Percentiles rank a stretch among this genome's conserved stretches.
These are phyloP conservation scores for Thryonomys swinderianus DNA, from an alignment of 2,113 vertebrate genomes.

Conservation along the genomic window DNA sequence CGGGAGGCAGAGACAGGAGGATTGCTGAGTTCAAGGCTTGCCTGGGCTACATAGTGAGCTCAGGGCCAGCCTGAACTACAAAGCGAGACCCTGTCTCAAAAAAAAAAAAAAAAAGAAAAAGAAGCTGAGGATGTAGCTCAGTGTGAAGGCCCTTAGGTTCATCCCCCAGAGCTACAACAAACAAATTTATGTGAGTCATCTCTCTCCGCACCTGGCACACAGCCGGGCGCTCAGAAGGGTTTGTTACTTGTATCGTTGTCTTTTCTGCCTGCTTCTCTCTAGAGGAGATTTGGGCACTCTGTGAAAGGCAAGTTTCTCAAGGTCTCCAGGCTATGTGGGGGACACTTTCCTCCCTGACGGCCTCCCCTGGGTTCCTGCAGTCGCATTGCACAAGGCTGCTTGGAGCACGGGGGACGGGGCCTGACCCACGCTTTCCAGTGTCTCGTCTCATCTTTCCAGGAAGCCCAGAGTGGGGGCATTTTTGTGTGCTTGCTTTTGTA, in stretches of 20 bases:
- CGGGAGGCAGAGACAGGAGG: neutral
- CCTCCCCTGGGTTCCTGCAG: neutral
- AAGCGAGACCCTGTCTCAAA: neutral
- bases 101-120: neutral
- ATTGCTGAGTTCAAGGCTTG: neutral
- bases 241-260: neutral
- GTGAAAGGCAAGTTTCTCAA: neutral
- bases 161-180: neutral
- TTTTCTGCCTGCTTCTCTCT: neutral
- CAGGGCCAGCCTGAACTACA: neutral
- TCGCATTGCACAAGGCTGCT: neutral
- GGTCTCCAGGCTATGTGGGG: neutral
- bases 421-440: neutral
- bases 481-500: neutral
- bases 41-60: neutral
- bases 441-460: neutral
- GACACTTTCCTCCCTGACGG: neutral
- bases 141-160: neutral
- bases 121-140: neutral
- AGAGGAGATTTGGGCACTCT: neutral
- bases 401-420: neutral
- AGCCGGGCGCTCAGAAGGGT: neutral
- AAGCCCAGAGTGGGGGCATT: neutral
- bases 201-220: neutral
- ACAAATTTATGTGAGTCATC: accelerated